Conservation (phyloP, 2,113 vertebrate genomes). For the Tretioscincus oriximinensis region DNA sequence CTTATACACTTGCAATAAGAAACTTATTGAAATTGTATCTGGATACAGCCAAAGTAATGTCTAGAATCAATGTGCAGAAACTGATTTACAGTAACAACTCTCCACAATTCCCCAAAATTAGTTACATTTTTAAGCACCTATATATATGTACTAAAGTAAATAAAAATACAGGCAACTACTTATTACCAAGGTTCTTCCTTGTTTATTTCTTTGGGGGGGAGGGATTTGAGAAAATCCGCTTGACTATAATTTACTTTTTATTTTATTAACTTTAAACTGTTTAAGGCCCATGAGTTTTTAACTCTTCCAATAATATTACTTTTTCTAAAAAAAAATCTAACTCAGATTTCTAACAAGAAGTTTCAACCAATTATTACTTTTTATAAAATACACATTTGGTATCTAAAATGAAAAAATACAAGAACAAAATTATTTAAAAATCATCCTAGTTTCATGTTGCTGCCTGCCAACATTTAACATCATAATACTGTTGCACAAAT, state of each 20-base stretch:
- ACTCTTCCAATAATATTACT: not conserved
- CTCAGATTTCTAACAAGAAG: constrained; percentile 2
- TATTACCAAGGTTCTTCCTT: not conserved
- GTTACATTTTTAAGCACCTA: not conserved
- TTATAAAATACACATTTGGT: not conserved
- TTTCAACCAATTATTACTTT: not conserved
- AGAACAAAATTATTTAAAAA: constrained; percentile 12
- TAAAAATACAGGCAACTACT: not conserved
- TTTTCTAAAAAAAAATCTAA: not conserved
- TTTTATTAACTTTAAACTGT: not conserved
- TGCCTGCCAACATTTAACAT: constrained; percentile 33
- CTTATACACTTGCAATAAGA: too few species aligned
- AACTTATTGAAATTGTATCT: too few species aligned
- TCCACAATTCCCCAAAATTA: not conserved
- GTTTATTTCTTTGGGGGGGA: not conserved
- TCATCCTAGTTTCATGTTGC: not conserved
- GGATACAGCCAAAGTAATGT: too few species aligned
- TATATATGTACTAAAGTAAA: not conserved
- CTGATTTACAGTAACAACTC: too few species aligned
- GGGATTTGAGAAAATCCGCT: not conserved
- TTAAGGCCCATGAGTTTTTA: not conserved
- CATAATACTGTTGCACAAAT: constrained; percentile 13
- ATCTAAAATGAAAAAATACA: constrained; percentile 21
- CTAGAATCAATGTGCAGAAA: too few species aligned
- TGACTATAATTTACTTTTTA: not conserved